phyloP scores from a whole-genome alignment of 2,797 vertebrate genomes.

The Spatula versicolor region DNA sequence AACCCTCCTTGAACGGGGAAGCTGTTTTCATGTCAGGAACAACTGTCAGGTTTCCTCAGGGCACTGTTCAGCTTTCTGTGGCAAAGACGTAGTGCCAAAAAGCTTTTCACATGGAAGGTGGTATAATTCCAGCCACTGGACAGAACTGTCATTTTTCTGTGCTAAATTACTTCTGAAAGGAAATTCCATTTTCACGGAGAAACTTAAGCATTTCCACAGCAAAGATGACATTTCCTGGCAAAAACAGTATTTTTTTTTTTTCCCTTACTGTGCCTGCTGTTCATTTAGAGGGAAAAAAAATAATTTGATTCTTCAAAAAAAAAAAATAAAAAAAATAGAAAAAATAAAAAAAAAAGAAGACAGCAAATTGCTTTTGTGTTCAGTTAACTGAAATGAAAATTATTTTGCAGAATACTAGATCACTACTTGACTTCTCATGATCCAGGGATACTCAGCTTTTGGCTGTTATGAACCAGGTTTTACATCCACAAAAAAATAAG shows the following conservation, averaged over 20 bases:
- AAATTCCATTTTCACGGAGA: conserved; percentile 61
- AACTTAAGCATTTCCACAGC: conserved; percentile 54
- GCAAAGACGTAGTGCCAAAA: conserved; percentile 19
- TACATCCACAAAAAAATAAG: neutral
- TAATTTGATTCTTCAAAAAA: neutral
- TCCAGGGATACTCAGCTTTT: neutral
- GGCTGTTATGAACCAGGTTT: neutral
- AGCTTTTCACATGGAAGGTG: conserved; percentile 19
- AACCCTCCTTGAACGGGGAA: conserved; percentile 27
- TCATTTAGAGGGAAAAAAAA: conserved; percentile 11
- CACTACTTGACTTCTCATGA: neutral
- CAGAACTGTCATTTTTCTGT: conserved; percentile 5
- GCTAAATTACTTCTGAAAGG: conserved; percentile 31
- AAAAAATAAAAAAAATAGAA: neutral
- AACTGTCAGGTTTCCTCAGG: conserved; percentile 19
- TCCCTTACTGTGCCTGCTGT: neutral
- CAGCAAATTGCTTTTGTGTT: neutral
- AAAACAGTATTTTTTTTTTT: conserved; percentile 23
- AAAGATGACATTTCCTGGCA: conserved; percentile 53
- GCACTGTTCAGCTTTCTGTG: conserved; percentile 37
- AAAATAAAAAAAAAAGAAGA: neutral
- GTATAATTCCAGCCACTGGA: conserved; percentile 46
- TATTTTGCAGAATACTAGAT: neutral
- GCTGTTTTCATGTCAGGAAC: conserved; percentile 17
- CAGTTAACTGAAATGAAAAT: neutral